phyloP scores from a whole-genome alignment of 2,113 vertebrate genomes.

The Perca schrenkii region DNA sequence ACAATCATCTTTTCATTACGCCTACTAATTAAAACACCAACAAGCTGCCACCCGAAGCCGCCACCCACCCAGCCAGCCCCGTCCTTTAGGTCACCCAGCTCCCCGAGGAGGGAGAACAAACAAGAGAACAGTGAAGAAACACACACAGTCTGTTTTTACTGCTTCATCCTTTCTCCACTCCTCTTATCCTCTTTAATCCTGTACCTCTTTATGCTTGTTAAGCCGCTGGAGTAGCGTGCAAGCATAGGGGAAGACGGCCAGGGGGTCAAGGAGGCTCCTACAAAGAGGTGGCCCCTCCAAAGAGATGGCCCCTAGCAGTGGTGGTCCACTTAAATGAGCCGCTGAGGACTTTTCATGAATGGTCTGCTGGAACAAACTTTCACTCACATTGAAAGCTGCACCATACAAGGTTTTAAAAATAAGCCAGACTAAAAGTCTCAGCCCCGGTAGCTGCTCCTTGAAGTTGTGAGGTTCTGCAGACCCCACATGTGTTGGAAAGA shows the following conservation, averaged over 20 bases:
- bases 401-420: conserved; percentile 34
- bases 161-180: conserved; percentile 67
- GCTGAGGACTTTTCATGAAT: conserved; percentile 85
- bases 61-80: conserved; percentile 73
- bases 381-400: conserved; percentile 34
- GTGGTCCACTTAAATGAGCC: conserved; percentile 64
- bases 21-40: conserved; percentile 96
- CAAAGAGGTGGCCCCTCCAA: conserved; percentile 85
- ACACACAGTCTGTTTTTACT: conserved; percentile 77
- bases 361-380: conserved; percentile 69
- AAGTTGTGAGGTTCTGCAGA: background rate
- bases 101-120: conserved; percentile 75
- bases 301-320: conserved; percentile 80
- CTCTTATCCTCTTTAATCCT: conserved; percentile 86
- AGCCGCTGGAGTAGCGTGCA: conserved; percentile 61
- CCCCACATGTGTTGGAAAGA: conserved; percentile 6
- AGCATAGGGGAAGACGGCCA: conserved; percentile 61
- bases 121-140: conserved; percentile 68
- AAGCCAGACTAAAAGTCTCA: conserved; percentile 42
- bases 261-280: conserved; percentile 79
- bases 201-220: conserved; percentile 85
- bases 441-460: conserved; percentile 9
- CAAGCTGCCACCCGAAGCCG: conserved; percentile 87
- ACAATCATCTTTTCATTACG: conserved; percentile 93
- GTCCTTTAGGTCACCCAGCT: conserved; percentile 62